Conservation (phyloP, 2,113 vertebrate species). For the Otolemur garnettii region DNA sequence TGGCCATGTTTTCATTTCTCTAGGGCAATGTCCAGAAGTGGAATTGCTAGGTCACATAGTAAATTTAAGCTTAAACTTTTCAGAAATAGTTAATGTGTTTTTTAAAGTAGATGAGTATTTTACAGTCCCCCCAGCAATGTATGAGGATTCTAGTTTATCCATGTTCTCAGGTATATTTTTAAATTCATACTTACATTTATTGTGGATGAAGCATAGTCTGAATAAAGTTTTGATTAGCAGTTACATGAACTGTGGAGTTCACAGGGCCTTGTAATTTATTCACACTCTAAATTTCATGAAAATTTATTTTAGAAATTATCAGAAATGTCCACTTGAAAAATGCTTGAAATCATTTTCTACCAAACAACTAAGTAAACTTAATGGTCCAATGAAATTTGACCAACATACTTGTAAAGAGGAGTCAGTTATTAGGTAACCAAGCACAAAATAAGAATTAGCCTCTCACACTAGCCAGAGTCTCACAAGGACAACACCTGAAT, state of each 20-base stretch:
- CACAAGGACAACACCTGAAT: not conserved
- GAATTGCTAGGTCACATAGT: not conserved
- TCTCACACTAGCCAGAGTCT: not conserved
- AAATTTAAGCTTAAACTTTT: constrained; percentile 41
- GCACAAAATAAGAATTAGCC: not conserved
- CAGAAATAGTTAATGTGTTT: constrained; percentile 28
- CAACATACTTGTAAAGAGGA: not conserved
- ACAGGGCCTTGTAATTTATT: not conserved
- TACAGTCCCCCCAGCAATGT: not conserved
- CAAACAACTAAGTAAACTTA: not conserved
- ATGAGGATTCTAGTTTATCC: not conserved
- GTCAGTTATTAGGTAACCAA: constrained; percentile 1
- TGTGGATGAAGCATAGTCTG: not conserved
- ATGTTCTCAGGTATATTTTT: constrained; percentile 22
- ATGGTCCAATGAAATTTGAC: not conserved
- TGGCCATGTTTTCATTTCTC: constrained; percentile 30
- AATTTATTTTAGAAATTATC: not conserved
- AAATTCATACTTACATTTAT: not conserved
- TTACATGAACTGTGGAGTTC: not conserved
- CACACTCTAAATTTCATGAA: not conserved
- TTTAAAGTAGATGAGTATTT: not conserved
- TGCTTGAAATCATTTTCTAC: not conserved
- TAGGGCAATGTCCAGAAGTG: not conserved
- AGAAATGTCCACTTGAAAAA: constrained; percentile 38
- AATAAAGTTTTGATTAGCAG: not conserved